phyloP scores from a whole-genome alignment of 2,797 vertebrate genomes.

The Lutjanus argentimaculatus region DNA sequence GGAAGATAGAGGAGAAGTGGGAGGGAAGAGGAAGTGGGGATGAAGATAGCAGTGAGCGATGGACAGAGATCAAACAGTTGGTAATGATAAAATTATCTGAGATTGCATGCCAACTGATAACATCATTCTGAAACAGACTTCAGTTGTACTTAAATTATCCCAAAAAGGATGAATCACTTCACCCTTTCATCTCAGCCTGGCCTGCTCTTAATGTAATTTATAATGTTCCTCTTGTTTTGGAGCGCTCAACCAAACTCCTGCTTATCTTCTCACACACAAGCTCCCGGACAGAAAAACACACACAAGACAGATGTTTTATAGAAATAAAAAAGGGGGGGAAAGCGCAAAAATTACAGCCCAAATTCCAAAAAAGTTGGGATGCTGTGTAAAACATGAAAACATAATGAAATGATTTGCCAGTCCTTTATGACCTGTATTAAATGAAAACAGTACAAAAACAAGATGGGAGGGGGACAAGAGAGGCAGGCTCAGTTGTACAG shows the following conservation, averaged over 20 bases:
- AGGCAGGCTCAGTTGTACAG: too few species aligned
- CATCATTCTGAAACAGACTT: slow-evolving; percentile 46
- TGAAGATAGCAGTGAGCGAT: background rate
- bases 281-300: background rate
- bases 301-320: background rate
- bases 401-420: too few species aligned
- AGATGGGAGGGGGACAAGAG: too few species aligned
- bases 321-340: background rate
- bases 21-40: background rate
- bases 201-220: slow-evolving; percentile 16
- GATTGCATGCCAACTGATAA: slow-evolving; percentile 43
- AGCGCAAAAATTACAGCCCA: background rate
- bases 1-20: background rate
- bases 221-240: background rate
- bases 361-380: too few species aligned
- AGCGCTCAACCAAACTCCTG: background rate
- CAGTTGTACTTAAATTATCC: slow-evolving; percentile 24
- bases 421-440: too few species aligned
- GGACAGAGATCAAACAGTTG: slow-evolving; percentile 56
- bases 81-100: slow-evolving; percentile 51
- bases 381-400: too few species aligned
- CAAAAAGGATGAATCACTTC: slow-evolving; percentile 25
- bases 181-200: slow-evolving; percentile 46
- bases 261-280: slow-evolving; percentile 10
- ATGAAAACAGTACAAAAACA: too few species aligned